Conservation (phyloP, 2,797 vertebrate species). For the Botia kubotai region DNA sequence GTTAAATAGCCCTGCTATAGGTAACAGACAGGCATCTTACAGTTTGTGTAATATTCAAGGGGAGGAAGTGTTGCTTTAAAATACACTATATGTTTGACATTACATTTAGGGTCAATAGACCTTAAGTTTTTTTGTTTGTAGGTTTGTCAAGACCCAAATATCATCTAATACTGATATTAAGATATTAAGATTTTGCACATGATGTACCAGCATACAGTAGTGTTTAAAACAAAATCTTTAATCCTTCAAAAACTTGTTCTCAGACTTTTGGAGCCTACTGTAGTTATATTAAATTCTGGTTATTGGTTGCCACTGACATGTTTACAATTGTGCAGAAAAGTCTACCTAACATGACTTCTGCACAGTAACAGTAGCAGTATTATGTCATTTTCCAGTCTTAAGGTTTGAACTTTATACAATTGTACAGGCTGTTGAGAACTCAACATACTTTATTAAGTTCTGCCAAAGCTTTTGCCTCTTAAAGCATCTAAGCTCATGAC, state of each 20-base stretch:
- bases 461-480: background rate
- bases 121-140: background rate
- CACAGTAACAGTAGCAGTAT: too few relatives aligned
- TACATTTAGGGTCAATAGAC: background rate
- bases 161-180: background rate
- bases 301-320: background rate
- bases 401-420: background rate
- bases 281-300: background rate
- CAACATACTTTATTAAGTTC: background rate
- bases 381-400: too few relatives aligned
- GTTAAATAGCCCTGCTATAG: background rate
- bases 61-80: constrained; percentile 52
- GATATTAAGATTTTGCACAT: too few relatives aligned
- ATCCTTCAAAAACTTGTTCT: background rate
- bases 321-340: too few relatives aligned
- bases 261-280: background rate
- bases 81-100: background rate
- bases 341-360: too few relatives aligned
- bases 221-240: background rate
- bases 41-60: constrained; percentile 43
- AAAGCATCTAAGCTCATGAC: background rate
- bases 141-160: background rate
- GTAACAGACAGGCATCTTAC: constrained; percentile 3
- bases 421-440: background rate
- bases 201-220: background rate